A percentile compares a stretch with the other conserved stretches of the same genome.
phyloP scores from a whole-genome alignment of 2,888 invertebrate genomes.

The Netelia fuscicornis region DNA sequence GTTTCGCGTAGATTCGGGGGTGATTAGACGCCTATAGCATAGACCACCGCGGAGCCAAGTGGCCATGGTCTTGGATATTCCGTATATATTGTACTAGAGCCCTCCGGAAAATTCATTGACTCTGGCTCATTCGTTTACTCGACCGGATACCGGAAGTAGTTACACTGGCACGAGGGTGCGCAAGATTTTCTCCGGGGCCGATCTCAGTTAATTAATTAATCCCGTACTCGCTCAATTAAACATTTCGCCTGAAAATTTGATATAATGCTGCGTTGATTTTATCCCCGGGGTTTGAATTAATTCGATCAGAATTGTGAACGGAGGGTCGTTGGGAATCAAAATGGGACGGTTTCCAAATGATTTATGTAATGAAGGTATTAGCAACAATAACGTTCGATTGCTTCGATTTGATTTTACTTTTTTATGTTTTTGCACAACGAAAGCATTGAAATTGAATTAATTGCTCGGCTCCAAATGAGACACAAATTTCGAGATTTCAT shows the following conservation, averaged over 20 bases:
- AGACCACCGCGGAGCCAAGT: conserved; percentile 59
- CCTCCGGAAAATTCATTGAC: conserved; percentile 82
- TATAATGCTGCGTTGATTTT: conserved; percentile 24
- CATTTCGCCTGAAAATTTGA: conserved; percentile 36
- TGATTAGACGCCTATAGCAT: conserved; percentile 78
- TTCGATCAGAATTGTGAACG: neutral
- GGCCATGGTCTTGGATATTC: conserved; percentile 52
- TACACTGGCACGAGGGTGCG: conserved; percentile 19
- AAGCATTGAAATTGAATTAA: no score
- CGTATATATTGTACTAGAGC: conserved; percentile 50
- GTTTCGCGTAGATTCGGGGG: conserved; percentile 79
- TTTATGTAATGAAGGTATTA: neutral
- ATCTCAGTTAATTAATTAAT: conserved; percentile 54
- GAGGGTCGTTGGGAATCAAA: neutral
- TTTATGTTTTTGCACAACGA: no score
- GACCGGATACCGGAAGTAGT: conserved; percentile 68
- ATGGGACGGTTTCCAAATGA: neutral
- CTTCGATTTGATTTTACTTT: no score
- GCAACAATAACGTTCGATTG: no score
- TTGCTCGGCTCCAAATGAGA: no score
- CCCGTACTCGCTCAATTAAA: conserved; percentile 44
- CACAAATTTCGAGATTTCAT: no score
- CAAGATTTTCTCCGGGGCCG: conserved; percentile 13
- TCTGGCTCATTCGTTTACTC: conserved; percentile 79
- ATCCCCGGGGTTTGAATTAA: neutral